A percentile compares a stretch with the other conserved stretches of the same genome.
phyloP scores from a whole-genome alignment of 2,113 vertebrate species.

The Rhabdornis inornatus region DNA sequence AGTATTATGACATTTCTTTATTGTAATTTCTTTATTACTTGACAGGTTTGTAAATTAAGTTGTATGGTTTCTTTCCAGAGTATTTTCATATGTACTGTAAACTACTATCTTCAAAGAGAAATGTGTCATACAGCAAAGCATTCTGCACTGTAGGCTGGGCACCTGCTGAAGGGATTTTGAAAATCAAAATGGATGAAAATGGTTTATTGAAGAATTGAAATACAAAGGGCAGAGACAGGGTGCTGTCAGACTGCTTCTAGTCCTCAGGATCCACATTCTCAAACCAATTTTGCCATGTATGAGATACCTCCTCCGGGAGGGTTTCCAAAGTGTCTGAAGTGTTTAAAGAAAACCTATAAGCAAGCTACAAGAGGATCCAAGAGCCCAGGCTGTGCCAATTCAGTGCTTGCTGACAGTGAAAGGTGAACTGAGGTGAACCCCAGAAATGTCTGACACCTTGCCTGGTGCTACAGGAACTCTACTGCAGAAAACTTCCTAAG shows the following conservation, averaged over 20 bases:
- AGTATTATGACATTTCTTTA: slow-evolving; percentile 49
- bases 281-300: not conserved
- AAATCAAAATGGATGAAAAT: not conserved
- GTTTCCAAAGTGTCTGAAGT: not conserved
- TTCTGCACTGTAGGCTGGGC: not conserved
- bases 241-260: not conserved
- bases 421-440: not conserved
- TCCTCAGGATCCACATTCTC: not conserved
- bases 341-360: not conserved
- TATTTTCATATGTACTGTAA: slow-evolving; percentile 95
- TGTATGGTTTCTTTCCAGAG: slow-evolving; percentile 82
- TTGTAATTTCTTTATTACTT: slow-evolving; percentile 37
- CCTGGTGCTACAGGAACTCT: not conserved
- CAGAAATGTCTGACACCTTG: not conserved
- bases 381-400: not conserved
- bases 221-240: not conserved
- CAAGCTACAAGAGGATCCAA: not conserved
- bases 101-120: slow-evolving; percentile 72
- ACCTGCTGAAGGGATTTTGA: not conserved
- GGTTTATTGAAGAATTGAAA: not conserved
- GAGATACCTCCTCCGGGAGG: not conserved
- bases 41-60: slow-evolving; percentile 76
- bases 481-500: not conserved
- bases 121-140: not conserved
- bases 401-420: not conserved